Evolutionary conservation across 2,113 vertebrate genomes (phyloP).

Genomic region (Pampusana beccarii): DNA sequence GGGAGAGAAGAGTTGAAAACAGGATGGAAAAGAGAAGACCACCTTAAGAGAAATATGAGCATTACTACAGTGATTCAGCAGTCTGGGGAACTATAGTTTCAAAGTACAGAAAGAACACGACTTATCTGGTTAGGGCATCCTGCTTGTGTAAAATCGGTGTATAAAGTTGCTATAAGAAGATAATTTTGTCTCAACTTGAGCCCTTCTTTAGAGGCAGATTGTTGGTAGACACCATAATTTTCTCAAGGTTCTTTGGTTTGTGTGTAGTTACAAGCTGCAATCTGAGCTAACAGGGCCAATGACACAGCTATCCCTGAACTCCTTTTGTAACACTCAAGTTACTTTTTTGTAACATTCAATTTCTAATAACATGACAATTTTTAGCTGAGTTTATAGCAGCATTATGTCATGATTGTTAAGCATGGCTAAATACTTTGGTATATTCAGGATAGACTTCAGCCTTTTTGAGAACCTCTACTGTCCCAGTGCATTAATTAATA

Average conservation of each 20-base stretch:
- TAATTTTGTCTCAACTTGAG: neutral
- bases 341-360: neutral
- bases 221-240: neutral
- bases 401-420: neutral
- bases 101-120: neutral
- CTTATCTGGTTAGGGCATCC: neutral
- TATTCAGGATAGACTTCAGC: neutral
- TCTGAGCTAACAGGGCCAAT: neutral
- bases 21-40: neutral
- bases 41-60: neutral
- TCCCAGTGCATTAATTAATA: neutral
- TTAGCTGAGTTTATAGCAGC: neutral
- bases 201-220: neutral
- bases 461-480: neutral
- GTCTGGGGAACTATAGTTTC: neutral
- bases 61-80: neutral
- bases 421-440: neutral
- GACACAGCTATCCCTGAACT: neutral
- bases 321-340: neutral
- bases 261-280: neutral
- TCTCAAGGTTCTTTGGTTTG: neutral
- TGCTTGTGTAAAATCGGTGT: neutral
- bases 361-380: neutral
- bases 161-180: neutral
- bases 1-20: neutral